Base-by-base conservation (phyloP, 2,888 invertebrate genomes). In the Thereva unica region DNA sequence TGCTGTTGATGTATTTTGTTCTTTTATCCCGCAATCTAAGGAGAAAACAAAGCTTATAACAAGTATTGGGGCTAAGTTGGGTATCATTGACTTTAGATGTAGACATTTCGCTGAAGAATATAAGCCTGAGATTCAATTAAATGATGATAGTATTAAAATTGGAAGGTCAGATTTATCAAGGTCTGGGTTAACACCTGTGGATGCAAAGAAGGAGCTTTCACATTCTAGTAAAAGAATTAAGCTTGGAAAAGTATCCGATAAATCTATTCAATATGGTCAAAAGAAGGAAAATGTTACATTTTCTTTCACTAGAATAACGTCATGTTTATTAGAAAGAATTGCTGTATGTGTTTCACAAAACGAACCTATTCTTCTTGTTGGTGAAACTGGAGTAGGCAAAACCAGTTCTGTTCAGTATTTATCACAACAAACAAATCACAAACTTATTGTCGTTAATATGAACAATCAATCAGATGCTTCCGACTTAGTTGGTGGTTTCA, bases 371-470 rank as follows among this genome's bases (percentile, higher is more conserved):
- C 82, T 99, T 4, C 83, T 99, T 5, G 97, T 98, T 0, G 99
- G 99, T 38, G 99, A 99, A 83, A 99, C 99, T 0, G 99, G 99
- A 54, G 97, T 96, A 0, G 99, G 99, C 0, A 99, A 99, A 83
- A 99, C 99, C 0, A 93, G 95, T 0, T 89, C 93, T 0, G 88
- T 99, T 1, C 98, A 98, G 78, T 95, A 92, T 80, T 83, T 98
- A 64, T 93, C 97, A 0, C 85, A 88, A 69, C 88, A 90, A 71
- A 87, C 93, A 0, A 91, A 93, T 0, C 90, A 93, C 72, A 92
- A 90, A 76, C 83, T 99, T 40, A 85, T 92, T 40, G 97, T 98
- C 0, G 92, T 99, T 35, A 99, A 99, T 78, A 93, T 99, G 93
- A 99, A 97, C 77, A 97, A 99, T 76, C 98, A 99, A 77, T 97